phyloP scores from a whole-genome alignment of 2,888 invertebrate genomes.

The Malachius bipustulatus region DNA sequence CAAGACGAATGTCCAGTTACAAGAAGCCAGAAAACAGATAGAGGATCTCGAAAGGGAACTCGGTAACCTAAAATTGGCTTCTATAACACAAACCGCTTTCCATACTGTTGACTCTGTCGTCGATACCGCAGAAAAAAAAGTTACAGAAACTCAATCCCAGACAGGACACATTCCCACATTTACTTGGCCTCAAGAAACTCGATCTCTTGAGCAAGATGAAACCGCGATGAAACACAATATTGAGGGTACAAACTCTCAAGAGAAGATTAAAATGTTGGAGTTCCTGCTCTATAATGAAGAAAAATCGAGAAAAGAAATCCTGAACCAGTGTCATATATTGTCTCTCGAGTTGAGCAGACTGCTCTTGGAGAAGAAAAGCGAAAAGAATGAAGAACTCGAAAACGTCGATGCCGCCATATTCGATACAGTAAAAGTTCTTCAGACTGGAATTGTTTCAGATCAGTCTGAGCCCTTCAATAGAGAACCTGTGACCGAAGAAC shows the following conservation, averaged over 20 bases:
- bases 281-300: slow-evolving; percentile 35
- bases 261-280: slow-evolving; percentile 34
- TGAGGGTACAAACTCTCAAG: slow-evolving; percentile 27
- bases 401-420: neutral
- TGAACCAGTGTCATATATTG: slow-evolving; percentile 32
- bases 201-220: slow-evolving; percentile 19
- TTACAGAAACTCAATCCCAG: slow-evolving; percentile 4
- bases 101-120: slow-evolving; percentile 19
- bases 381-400: slow-evolving; percentile 2
- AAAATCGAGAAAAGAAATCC: slow-evolving; percentile 33
- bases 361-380: slow-evolving; percentile 25
- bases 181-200: slow-evolving; percentile 21
- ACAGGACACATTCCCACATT: slow-evolving; percentile 9
- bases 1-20: slow-evolving; percentile 11
- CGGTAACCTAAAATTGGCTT: neutral
- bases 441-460: neutral
- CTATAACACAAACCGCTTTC: slow-evolving; percentile 17
- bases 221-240: slow-evolving; percentile 22
- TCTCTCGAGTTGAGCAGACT: slow-evolving; percentile 31
- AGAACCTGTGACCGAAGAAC: slow-evolving; percentile 23
- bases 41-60: slow-evolving; percentile 7
- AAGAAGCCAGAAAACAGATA: slow-evolving; percentile 12
- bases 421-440: no score
- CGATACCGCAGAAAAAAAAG: slow-evolving; percentile 15
- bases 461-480: neutral